These are phyloP conservation scores for Pao palembangensis DNA, from an alignment of 2,113 vertebrate species.

Conservation along the genomic window DNA sequence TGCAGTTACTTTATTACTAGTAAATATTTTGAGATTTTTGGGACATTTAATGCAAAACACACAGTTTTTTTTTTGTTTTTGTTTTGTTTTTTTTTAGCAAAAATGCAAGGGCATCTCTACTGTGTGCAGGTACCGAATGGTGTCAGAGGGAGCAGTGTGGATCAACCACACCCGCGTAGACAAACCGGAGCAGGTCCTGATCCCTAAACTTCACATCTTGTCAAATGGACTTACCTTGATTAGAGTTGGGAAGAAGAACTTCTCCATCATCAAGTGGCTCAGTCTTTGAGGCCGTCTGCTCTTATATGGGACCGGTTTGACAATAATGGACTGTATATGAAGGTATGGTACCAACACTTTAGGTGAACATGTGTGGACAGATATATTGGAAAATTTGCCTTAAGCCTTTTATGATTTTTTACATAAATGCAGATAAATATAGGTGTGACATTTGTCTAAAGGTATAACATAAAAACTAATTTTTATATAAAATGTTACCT, in stretches of 20 bases:
- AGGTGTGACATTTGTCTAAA: constrained; percentile 30
- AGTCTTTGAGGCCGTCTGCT: constrained; percentile 55
- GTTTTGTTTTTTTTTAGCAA: neutral
- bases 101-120: neutral
- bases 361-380: constrained; percentile 19
- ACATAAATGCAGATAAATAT: constrained; percentile 38
- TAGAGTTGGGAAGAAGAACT: constrained; percentile 91
- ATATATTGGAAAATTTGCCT: neutral
- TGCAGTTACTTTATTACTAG: too few species aligned
- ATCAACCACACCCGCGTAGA: constrained; percentile 84
- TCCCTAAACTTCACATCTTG: constrained; percentile 87
- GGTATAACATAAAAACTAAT: constrained; percentile 45
- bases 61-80: too few species aligned
- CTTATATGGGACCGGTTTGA: neutral
- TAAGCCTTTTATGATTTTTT: neutral
- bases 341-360: constrained; percentile 38
- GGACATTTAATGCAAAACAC: too few species aligned
- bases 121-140: constrained; percentile 82
- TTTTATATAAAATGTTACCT: constrained; percentile 30
- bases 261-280: constrained; percentile 92
- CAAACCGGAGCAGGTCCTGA: constrained; percentile 84
- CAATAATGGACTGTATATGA: constrained; percentile 21
- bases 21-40: too few species aligned
- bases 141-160: constrained; percentile 86
- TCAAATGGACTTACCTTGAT: constrained; percentile 89